Conservation (phyloP, 1,140 invertebrate species). For the Bombus balteatus region DNA sequence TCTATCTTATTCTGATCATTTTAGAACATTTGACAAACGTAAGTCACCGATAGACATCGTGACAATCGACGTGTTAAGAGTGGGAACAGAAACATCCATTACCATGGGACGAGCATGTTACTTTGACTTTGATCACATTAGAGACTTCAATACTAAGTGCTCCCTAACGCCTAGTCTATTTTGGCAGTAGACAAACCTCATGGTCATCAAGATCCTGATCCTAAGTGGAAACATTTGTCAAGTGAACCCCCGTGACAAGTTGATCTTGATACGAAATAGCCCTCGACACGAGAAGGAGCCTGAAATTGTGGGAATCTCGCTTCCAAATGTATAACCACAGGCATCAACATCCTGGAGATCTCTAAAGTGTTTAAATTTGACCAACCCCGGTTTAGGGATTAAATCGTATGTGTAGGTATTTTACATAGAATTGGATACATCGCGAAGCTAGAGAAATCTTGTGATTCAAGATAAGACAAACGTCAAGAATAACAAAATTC, state of each 20-base stretch:
- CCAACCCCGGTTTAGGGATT: not conserved
- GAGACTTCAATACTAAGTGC: not conserved
- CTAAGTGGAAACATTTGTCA: not conserved
- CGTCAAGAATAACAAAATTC: not conserved
- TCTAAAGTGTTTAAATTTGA: conserved; percentile 4
- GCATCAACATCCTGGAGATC: not conserved
- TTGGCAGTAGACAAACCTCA: not conserved
- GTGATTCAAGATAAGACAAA: no score
- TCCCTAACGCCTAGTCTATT: not conserved
- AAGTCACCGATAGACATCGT: no score
- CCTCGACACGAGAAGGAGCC: not conserved
- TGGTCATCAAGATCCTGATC: not conserved
- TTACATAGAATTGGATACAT: not conserved
- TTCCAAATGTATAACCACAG: not conserved
- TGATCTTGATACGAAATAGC: not conserved
- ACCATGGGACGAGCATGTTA: not conserved
- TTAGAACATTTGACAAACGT: not conserved
- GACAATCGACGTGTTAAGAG: no score
- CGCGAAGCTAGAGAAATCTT: not conserved
- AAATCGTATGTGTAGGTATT: not conserved
- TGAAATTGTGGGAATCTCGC: not conserved
- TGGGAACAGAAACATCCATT: not conserved
- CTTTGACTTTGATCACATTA: not conserved
- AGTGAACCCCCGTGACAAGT: not conserved
- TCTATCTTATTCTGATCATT: not conserved